These are phyloP conservation scores for Hypomesus transpacificus DNA, from an alignment of 2,113 vertebrate species.

Conservation along the genomic window DNA sequence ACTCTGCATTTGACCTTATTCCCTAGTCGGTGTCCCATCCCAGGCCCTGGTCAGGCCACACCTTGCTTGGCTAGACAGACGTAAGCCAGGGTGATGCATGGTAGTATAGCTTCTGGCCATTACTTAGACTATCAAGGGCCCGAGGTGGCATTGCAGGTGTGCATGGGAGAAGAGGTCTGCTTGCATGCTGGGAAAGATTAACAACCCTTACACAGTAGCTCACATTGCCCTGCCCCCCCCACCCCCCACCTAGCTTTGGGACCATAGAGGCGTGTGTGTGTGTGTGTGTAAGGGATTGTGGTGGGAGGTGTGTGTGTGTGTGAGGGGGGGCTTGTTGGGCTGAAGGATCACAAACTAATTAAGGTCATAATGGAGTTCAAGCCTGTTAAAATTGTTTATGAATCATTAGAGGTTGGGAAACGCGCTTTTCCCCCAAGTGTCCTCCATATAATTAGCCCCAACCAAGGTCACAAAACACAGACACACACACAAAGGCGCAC, in stretches of 20 bases:
- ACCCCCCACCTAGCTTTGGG: not conserved
- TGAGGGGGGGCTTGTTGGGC: not conserved
- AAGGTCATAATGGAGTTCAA: conserved; percentile 42
- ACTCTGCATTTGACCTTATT: not conserved
- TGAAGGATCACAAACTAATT: conserved; percentile 34
- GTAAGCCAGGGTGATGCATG: not conserved
- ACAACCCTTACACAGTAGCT: not conserved
- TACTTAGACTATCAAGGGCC: not conserved
- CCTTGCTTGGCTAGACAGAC: not conserved
- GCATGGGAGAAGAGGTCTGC: not conserved
- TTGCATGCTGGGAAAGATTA: conserved; percentile 9
- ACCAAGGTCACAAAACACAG: conserved; percentile 30
- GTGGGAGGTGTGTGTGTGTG: no score
- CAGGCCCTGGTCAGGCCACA: not conserved
- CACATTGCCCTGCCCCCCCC: not conserved
- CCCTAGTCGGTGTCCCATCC: not conserved
- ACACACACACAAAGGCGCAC: not conserved
- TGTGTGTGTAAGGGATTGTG: not conserved
- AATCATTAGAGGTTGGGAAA: conserved; percentile 43
- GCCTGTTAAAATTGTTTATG: conserved; percentile 49
- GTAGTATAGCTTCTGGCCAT: not conserved
- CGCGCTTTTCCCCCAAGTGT: conserved; percentile 22
- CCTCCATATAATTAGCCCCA: conserved; percentile 39
- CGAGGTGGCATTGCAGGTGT: not conserved
- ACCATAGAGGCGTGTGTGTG: not conserved